Evolutionary conservation across 1,140 invertebrate species (phyloP).

Genomic region (Monochamus saltuarius): DNA sequence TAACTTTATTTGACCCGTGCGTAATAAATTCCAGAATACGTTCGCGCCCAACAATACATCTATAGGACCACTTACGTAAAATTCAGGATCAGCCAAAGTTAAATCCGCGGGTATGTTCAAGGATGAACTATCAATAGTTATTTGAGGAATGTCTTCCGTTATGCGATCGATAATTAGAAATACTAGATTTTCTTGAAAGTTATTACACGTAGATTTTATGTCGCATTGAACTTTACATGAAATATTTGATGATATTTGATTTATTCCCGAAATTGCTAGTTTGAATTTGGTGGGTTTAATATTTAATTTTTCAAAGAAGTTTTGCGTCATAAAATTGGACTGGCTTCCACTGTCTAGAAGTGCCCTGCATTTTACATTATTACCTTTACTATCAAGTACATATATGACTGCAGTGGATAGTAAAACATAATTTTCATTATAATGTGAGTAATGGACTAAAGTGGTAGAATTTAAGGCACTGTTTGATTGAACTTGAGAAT

Average conservation of each 20-base stretch:
- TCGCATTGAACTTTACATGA: not conserved
- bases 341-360: constrained; percentile 8
- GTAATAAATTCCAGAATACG: constrained; percentile 23
- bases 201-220: not conserved
- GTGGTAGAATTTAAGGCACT: not conserved
- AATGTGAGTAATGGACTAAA: not conserved
- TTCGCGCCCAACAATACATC: constrained; percentile 22
- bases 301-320: not conserved
- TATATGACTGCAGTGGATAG: constrained; percentile 5
- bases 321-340: constrained; percentile 11
- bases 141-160: constrained; percentile 3
- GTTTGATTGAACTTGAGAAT: not conserved
- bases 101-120: constrained; percentile 10
- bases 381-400: constrained; percentile 7
- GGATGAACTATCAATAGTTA: not conserved
- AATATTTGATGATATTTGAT: constrained; percentile 1
- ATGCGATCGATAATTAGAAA: constrained; percentile 13
- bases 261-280: constrained; percentile 11
- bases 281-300: constrained; percentile 3
- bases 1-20: constrained; percentile 18
- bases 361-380: constrained; percentile 1
- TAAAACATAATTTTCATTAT: constrained; percentile 4
- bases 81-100: constrained; percentile 7
- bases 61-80: constrained; percentile 1
- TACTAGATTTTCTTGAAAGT: not conserved